Conservation (phyloP, 2,888 invertebrate species). For the Agriopis leucophaearia region DNA sequence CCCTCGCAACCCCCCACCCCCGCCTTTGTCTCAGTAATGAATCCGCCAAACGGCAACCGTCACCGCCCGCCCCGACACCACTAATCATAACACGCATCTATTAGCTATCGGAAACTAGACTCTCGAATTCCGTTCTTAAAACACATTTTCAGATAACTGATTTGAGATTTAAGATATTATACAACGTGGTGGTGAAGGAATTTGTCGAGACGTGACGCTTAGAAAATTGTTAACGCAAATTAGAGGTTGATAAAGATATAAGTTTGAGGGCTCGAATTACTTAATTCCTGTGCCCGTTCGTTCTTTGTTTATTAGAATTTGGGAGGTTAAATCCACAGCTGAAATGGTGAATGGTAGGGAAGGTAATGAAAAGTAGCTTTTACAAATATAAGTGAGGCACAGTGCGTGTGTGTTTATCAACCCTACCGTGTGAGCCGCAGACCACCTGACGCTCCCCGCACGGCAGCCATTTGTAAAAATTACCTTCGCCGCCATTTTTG, state of each 20-base stretch:
- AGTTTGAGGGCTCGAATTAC: conserved; percentile 63
- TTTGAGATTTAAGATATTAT: neutral
- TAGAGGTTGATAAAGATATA: conserved; percentile 71
- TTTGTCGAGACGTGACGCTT: conserved; percentile 75
- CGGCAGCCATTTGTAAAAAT: conserved; percentile 86
- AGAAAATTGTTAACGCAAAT: conserved; percentile 79
- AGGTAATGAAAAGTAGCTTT: conserved; percentile 22
- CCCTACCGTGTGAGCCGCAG: conserved; percentile 58
- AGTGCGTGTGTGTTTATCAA: conserved; percentile 34
- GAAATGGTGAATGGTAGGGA: conserved; percentile 19
- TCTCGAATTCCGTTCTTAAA: conserved; percentile 45
- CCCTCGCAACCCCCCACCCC: conserved; percentile 52
- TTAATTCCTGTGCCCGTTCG: conserved; percentile 53
- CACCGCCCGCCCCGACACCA: conserved; percentile 66
- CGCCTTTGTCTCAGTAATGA: conserved; percentile 84
- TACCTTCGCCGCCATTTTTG: conserved; percentile 84
- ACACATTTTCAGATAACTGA: conserved; percentile 26
- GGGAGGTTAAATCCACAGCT: neutral
- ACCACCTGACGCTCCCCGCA: conserved; percentile 66
- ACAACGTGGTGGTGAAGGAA: conserved; percentile 45
- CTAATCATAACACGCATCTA: conserved; percentile 69
- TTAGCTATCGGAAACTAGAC: conserved; percentile 65
- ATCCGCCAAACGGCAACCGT: conserved; percentile 83
- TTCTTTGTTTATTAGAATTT: conserved; percentile 35
- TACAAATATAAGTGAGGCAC: conserved; percentile 7